phyloP scores from a whole-genome alignment of 2,113 vertebrate genomes.

The Puma concolor region DNA sequence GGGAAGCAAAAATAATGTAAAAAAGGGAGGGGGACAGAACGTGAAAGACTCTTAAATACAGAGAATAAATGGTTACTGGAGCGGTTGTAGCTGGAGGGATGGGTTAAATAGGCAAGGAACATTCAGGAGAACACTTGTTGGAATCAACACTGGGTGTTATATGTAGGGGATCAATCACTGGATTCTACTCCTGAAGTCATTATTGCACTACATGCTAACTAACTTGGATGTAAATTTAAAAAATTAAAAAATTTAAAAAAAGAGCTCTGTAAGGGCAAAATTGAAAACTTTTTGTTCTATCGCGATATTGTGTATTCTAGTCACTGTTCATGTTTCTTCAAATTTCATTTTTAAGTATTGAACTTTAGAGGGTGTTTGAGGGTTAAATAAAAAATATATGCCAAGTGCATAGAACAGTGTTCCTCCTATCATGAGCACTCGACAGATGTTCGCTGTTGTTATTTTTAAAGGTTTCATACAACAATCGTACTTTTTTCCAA shows the following conservation, averaged over 20 bases:
- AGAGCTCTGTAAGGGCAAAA: slow-evolving; percentile 48
- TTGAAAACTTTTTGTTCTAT: slow-evolving; percentile 65
- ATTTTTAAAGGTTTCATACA: slow-evolving; percentile 51
- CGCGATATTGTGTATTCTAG: neutral
- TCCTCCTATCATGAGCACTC: neutral
- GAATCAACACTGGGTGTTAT: too few relatives aligned
- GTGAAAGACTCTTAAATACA: too few relatives aligned
- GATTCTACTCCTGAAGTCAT: too few relatives aligned
- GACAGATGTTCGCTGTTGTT: neutral
- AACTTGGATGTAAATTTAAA: too few relatives aligned
- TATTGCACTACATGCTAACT: too few relatives aligned
- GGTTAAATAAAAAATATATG: neutral
- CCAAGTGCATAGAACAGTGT: neutral
- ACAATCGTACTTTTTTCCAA: slow-evolving; percentile 58
- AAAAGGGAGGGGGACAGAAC: too few relatives aligned
- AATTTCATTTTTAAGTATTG: slow-evolving; percentile 11
- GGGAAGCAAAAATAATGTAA: too few relatives aligned
- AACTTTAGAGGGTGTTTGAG: neutral
- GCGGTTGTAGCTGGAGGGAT: too few relatives aligned
- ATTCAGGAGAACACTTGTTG: too few relatives aligned
- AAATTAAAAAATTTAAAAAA: neutral
- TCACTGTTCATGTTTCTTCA: neutral
- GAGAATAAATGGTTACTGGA: too few relatives aligned
- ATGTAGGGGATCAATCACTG: too few relatives aligned
- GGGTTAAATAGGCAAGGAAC: too few relatives aligned